Base-by-base conservation (phyloP, 23 tunicate genomes). In the Corella eumyota region DNA sequence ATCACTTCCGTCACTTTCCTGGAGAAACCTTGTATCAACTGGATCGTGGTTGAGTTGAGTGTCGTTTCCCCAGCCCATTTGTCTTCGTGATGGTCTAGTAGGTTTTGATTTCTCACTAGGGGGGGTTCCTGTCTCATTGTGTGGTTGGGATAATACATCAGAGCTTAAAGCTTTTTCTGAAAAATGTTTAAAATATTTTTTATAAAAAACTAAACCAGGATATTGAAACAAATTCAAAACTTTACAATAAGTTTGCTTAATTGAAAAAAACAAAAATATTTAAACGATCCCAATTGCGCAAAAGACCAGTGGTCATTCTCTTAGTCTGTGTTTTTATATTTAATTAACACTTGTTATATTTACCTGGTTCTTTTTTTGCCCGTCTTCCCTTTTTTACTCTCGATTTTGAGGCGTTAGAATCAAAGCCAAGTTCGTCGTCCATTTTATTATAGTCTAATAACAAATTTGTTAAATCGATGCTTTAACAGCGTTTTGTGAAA, bases 1-100 rank as follows among this genome's bases (percentile, higher is more conserved):
- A 32, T 60, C 80, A 32, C 58, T 58, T 1, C 30, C 78, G 33
- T 52, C 55, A 2, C 51, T 49, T n/a, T 48, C 45, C 28, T 65
- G 72, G n/a, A 49, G 32, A 21, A 79, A 59, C 27, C 88, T 30
- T 24, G 78, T 50, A 46, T 79, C 88, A 32, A 51, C 31, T 4
- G 61, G 75, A 23, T 47, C 64, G 17, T 49, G 4, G 1, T 44
- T 30, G 25, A 34, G 30, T 24, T 37, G 49, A 30, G 63, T 48
- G 28, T 30, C 57, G 36, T 64, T 46, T n/a, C n/a, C n/a, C 85
- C 85, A 77, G 13, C 85, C 85, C 55, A 50, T 68, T 35, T 77
- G 85, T 19, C 85, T 53, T 21, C 82, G 66, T 2, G 82, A 66
- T 2, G 82, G 82, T 32, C 73, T 29, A 4, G 68, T 35, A 21